Conservation (phyloP, 2,888 invertebrate genomes). For the Meandrusa payeni region DNA sequence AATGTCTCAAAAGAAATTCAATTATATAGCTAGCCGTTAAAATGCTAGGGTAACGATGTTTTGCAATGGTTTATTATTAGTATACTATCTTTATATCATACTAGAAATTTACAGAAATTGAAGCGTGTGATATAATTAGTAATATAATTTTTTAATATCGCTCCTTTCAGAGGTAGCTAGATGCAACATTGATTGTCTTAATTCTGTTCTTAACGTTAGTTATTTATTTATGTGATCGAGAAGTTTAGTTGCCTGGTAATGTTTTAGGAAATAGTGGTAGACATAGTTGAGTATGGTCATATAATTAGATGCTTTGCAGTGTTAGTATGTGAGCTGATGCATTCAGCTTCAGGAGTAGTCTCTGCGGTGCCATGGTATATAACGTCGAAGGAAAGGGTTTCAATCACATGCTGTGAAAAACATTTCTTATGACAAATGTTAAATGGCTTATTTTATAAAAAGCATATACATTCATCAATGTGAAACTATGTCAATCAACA, state of each 20-base stretch:
- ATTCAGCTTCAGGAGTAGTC: slow-evolving; percentile 23
- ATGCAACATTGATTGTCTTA: slow-evolving; percentile 51
- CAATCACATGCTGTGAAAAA: too few relatives aligned
- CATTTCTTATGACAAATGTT: too few relatives aligned
- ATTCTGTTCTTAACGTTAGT: slow-evolving; percentile 58
- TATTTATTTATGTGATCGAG: slow-evolving; percentile 68
- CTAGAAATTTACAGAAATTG: slow-evolving; percentile 61
- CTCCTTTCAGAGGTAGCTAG: slow-evolving; percentile 69
- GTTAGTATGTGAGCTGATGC: slow-evolving; percentile 48
- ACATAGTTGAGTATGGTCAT: slow-evolving; percentile 56
- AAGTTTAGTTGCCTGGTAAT: slow-evolving; percentile 66
- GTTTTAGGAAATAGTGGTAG: slow-evolving; percentile 59
- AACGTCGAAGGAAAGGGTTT: not conserved
- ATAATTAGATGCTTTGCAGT: slow-evolving; percentile 63
- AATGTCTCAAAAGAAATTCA: slow-evolving; percentile 59
- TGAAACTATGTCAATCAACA: too few relatives aligned
- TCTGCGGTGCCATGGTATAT: slow-evolving; percentile 30
- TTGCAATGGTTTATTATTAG: slow-evolving; percentile 47
- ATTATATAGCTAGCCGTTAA: slow-evolving; percentile 42
- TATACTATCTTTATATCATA: slow-evolving; percentile 45
- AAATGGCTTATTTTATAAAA: too few relatives aligned
- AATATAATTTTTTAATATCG: slow-evolving; percentile 52
- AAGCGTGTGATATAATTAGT: slow-evolving; percentile 69
- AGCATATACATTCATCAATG: too few relatives aligned
- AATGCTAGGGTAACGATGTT: slow-evolving; percentile 52